Evolutionary conservation across 1,140 invertebrate genomes (phyloP).

Genomic region (Atta colombica): DNA sequence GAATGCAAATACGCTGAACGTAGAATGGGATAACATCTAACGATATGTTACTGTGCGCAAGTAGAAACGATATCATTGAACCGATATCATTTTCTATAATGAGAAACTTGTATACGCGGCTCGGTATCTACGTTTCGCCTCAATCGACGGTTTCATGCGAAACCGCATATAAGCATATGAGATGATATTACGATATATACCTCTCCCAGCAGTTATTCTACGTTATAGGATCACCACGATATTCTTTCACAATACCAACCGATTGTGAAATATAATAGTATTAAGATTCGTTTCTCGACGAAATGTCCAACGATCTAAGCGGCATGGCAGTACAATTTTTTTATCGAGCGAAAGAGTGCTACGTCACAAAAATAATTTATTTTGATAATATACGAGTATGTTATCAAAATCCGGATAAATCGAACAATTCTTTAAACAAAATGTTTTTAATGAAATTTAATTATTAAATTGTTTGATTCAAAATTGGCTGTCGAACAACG

Average conservation of each 20-base stretch:
- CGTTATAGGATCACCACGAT: neutral
- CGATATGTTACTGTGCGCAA: conserved; percentile 18
- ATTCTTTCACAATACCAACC: conserved; percentile 55
- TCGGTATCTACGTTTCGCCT: neutral
- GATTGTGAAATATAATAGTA: conserved; percentile 48
- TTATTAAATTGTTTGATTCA: too few relatives aligned
- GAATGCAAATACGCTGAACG: conserved; percentile 35
- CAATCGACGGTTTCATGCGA: neutral
- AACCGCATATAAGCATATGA: neutral
- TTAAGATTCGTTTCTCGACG: conserved; percentile 72
- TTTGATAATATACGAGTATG: neutral
- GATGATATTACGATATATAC: conserved; percentile 30
- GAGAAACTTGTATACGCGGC: too few relatives aligned
- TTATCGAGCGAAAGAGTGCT: conserved; percentile 24
- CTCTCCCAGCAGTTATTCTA: neutral
- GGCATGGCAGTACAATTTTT: conserved; percentile 67
- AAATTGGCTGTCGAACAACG: too few relatives aligned
- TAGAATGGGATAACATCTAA: neutral
- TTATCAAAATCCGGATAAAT: too few relatives aligned
- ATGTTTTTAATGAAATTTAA: too few relatives aligned
- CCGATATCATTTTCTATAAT: neutral
- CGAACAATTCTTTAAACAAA: too few relatives aligned
- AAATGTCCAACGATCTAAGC: conserved; percentile 57
- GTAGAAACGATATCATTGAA: neutral
- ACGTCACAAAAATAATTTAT: neutral